Percentiles rank a stretch among this genome's conserved stretches.
phyloP scores from a whole-genome alignment of 1,140 invertebrate species.

The Bathynomus jamesi region DNA sequence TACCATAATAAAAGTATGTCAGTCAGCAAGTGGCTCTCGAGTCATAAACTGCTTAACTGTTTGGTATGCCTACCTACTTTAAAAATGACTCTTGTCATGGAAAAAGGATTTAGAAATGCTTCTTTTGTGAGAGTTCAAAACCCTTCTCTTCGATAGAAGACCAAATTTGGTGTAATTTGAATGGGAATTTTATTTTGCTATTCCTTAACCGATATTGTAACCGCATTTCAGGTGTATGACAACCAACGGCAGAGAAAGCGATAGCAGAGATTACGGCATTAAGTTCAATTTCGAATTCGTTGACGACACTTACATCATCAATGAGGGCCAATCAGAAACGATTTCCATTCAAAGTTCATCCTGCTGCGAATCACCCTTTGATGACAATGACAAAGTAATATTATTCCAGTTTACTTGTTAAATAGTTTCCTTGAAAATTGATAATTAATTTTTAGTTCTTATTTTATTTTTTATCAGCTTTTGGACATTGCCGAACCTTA shows the following conservation, averaged over 20 bases:
- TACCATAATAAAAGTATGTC: no score
- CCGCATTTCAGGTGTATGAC: constrained; percentile 43
- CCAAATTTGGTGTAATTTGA: no score
- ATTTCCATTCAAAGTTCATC: constrained; percentile 5
- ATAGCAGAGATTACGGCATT: constrained; percentile 42
- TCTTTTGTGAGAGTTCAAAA: no score
- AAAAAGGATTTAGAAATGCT: no score
- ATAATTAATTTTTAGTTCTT: neutral
- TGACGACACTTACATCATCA: constrained; percentile 47
- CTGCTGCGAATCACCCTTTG: constrained; percentile 15
- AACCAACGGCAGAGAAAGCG: constrained; percentile 42
- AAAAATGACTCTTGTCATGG: no score
- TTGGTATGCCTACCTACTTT: no score
- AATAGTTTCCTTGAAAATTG: constrained; percentile 43
- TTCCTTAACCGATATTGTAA: no score
- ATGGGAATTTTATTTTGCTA: no score
- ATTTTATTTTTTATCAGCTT: constrained; percentile 22
- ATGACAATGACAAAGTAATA: constrained; percentile 33
- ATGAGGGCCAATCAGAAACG: constrained; percentile 4
- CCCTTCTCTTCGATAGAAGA: no score
- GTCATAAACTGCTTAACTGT: no score
- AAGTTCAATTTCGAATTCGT: constrained; percentile 50
- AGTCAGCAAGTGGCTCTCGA: no score
- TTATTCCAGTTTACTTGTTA: no score
- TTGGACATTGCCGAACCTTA: constrained; percentile 33